Evolutionary conservation across 2,113 vertebrate species (phyloP), one percentile per base, ranked within the genome.

Genomic region (Tragelaphus imberbis): DNA sequence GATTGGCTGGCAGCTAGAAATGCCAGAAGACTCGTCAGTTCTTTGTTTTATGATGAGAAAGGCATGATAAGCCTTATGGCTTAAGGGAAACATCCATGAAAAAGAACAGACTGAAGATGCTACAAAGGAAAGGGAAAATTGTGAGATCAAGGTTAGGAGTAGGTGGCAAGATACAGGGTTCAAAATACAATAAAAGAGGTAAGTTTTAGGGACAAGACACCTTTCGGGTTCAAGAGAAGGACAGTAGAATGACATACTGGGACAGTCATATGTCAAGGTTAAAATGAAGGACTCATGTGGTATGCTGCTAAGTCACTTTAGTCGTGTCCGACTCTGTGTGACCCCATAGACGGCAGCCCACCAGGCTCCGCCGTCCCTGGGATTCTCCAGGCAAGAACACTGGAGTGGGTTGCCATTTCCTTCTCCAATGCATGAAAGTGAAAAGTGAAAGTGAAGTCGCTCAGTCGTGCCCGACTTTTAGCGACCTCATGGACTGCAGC

Each of bases 1-100:
- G 40, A 88, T 16, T 47, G n/a, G n/a, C 13, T 90, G 59, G 63
- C 40, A 95, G 75, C 89, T 44, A 71, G 75, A 90, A 94, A 97
- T 55, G 11, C 63, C 33, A 80, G 53, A 92, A 71, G 94, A 77
- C 47, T 81, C 82, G 65, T 51, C 5, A 27, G 25, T 51, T 71
- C 71, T 96, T 92, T 87, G 87, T 93, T 93, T 94, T 91, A 30
- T 36, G 61, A 87, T 55, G 86, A 86, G 21, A 79, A 88, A 77
- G 61, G 40, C 19, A 33, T 28, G 61, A 1, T 44, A 92, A 53
- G 59, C 85, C 75, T 92, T 71, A 82, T 0, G 2, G 55, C 53
- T 88, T 90, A 94, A 75, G 51, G n/a, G 36, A 56, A 90, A 84
- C 27, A 56, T 49, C 44, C n/a, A 84, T 44, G 47, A 68, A 88